Evolutionary conservation across 2,113 vertebrate species (phyloP).

Genomic region (Cinclus mexicanus): DNA sequence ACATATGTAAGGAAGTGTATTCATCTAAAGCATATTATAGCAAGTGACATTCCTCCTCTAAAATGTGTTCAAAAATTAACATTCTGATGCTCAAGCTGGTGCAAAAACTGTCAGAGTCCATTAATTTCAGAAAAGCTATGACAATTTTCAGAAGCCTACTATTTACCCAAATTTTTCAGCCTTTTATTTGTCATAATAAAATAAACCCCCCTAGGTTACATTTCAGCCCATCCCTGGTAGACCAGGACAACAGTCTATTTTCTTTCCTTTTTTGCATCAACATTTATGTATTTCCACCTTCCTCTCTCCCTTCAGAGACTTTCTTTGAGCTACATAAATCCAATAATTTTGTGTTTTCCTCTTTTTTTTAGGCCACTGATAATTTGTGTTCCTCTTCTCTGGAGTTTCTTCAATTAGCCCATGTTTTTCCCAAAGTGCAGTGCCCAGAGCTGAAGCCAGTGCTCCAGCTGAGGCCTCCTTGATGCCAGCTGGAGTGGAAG

Average conservation of each 20-base stretch:
- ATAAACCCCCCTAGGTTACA: neutral
- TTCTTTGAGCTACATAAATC: neutral
- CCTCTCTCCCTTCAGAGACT: neutral
- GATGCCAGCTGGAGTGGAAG: constrained; percentile 63
- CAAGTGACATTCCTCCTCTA: neutral
- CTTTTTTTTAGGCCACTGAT: constrained; percentile 47
- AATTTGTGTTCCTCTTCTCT: constrained; percentile 26
- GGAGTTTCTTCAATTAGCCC: constrained; percentile 58
- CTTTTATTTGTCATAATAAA: neutral
- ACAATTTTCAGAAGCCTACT: neutral
- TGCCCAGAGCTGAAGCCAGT: constrained; percentile 51
- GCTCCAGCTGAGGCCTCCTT: constrained; percentile 62
- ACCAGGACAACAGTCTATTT: neutral
- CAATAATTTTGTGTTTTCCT: neutral
- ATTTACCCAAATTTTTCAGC: neutral
- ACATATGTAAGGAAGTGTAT: constrained; percentile 13
- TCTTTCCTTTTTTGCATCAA: neutral
- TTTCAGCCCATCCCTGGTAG: neutral
- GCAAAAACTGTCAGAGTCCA: constrained; percentile 44
- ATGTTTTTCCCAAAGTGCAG: constrained; percentile 43
- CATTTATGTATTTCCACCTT: neutral
- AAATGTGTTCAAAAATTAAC: constrained; percentile 48
- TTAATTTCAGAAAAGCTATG: constrained; percentile 19
- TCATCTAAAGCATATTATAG: constrained; percentile 4
- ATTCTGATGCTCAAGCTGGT: constrained; percentile 29